Percentiles rank a stretch among this genome's conserved stretches.
These are phyloP conservation scores for Pluvianellus socialis DNA, from an alignment of 2,113 vertebrate genomes.

Conservation along the genomic window DNA sequence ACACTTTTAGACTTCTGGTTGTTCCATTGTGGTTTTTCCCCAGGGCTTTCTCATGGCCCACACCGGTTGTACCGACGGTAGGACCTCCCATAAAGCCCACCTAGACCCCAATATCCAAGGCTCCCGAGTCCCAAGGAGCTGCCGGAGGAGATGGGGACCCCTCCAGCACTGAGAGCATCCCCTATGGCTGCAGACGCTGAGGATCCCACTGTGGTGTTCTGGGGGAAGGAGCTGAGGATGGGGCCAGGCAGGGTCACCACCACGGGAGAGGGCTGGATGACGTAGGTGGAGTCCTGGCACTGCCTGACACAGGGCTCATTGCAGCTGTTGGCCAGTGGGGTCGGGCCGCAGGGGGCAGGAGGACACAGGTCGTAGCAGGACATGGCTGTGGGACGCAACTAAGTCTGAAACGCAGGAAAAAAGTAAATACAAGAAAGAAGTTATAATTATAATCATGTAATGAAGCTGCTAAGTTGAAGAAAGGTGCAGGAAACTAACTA, in stretches of 20 bases:
- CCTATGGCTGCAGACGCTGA: constrained; percentile 12
- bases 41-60: neutral
- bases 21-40: neutral
- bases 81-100: neutral
- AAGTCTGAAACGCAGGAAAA: neutral
- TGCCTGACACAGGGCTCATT: neutral
- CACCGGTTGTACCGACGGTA: constrained; percentile 27
- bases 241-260: constrained; percentile 25
- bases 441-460: neutral
- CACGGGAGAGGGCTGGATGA: constrained; percentile 6
- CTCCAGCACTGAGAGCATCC: neutral
- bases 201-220: constrained; percentile 40
- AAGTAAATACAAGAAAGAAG: neutral
- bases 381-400: neutral
- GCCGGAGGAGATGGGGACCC: neutral
- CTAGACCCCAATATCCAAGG: neutral
- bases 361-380: constrained; percentile 5
- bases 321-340: constrained; percentile 15
- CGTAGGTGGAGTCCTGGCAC: neutral
- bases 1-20: neutral
- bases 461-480: too few species aligned
- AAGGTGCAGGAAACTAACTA: neutral
- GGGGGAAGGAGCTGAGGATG: constrained; percentile 52
- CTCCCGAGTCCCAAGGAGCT: neutral
- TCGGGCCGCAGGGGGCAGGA: neutral